These are phyloP conservation scores for Acholoe squamosa DNA, from an alignment of 2,888 invertebrate species.

Conservation along the genomic window DNA sequence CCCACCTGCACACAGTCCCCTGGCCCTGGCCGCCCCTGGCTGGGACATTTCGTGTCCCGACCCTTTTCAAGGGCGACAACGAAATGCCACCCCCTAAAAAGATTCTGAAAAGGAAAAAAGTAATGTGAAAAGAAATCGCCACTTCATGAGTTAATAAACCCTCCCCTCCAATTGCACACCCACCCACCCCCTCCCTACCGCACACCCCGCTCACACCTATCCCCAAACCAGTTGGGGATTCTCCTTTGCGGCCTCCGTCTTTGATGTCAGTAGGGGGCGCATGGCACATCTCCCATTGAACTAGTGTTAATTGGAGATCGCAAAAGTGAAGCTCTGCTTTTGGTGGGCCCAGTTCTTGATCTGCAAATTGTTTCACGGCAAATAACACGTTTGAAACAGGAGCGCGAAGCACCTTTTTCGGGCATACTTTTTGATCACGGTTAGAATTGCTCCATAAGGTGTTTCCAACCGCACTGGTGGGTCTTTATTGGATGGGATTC, in stretches of 20 bases:
- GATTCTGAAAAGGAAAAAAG: not conserved
- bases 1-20: not conserved
- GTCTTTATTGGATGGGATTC: too few species aligned
- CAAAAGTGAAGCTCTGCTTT: not conserved
- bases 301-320: constrained; percentile 12
- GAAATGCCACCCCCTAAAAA: constrained; percentile 3
- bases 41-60: not conserved
- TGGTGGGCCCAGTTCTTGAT: constrained; percentile 11
- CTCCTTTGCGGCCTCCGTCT: too few species aligned
- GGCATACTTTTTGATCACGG: not conserved
- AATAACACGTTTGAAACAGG: constrained; percentile 12
- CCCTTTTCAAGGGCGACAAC: not conserved
- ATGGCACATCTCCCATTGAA: not conserved
- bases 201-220: not conserved
- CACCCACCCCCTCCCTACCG: not conserved
- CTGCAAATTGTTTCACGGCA: constrained; percentile 1
- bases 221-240: not conserved
- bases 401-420: not conserved
- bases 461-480: too few species aligned
- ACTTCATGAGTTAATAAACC: constrained; percentile 8
- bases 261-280: not conserved
- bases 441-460: too few species aligned
- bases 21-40: constrained; percentile 8
- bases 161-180: not conserved
- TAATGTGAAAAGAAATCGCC: not conserved